Evolutionary conservation across 2,888 invertebrate genomes (phyloP), one percentile per base, ranked within the genome.

Genomic region (Kuschelorhynchus macadamiae): DNA sequence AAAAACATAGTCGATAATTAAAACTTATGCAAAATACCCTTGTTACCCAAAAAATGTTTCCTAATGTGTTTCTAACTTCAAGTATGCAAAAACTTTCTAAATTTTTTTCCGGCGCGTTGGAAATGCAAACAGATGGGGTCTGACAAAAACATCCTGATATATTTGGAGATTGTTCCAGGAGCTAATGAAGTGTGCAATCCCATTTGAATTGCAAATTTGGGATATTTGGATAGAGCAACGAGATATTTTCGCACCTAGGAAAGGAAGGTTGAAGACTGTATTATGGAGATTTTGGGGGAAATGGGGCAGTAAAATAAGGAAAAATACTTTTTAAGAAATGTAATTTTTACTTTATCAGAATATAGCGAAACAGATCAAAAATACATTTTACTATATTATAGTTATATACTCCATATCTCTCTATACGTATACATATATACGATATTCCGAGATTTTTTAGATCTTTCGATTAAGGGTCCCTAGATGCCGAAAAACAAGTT

Each of bases 161-260:
- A 57, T 68, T 68, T 59, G 63, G 63, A 63, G 68, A 63, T 59
- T 59, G 68, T 63, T 57, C 59, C 46, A 21, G 63, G 39, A 59
- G 57, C 68, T 68, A 68, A 68, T 68, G 68, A 68, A 68, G 63
- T 53, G 68, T 63, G 68, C 56, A 16, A n/a, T 53, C 49, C 39
- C 53, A 68, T 68, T 57, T 68, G 68, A 68, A 63, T 59, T 68
- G 63, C 63, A 68, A 68, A 68, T 63, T 59, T 47, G 17, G 55
- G 46, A 53, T 52, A 47, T 66, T 55, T 53, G 60, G 60, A 60
- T 46, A 55, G 66, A 47, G 65, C 59, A 47, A 14, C 41, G 42
- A 50, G 57, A 49, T 57, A 44, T 64, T 46, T 53, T 60, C 47
- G 17, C 66, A 53, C 60, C 47, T 60, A 53, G 39, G 47, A 4